Evolutionary conservation across 2,888 invertebrate species (phyloP), one percentile per base, ranked within the genome.

Genomic region (Heliconius aoede): DNA sequence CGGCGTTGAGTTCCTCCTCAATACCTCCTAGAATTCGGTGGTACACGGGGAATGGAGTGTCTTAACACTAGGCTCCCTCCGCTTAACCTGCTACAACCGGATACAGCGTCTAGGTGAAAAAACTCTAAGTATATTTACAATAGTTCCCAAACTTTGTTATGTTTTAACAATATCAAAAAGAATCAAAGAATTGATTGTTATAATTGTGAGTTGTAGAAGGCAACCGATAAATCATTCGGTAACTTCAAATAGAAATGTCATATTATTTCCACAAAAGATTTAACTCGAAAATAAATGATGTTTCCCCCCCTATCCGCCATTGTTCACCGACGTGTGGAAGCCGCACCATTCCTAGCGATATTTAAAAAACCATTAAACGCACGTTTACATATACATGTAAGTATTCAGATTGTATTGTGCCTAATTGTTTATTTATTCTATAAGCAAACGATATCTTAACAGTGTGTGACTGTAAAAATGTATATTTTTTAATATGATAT

Each of bases 231-330:
- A 95, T 95, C 94, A 94, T 87, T 79, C 87, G 88, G 87, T 89
- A 91, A 93, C 94, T 94, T 94, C 93, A 93, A 95, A 95, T 94
- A 94, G 94, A 95, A 94, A 94, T 91, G 94, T 95, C 94, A 95
- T 94, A 94, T 94, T 95, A 95, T 94, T 94, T 92, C 92, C 94
- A 94, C 95, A 94, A 95, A 95, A 95, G 94, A 94, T 95, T 95
- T 94, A 94, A 94, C 94, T 94, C 88, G 93, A 93, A 95, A 94
- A 95, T 95, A 95, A 95, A 95, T 95, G 93, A 94, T 92, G 87
- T 90, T 92, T 92, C 90, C 92, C 90, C 92, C 93, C 90, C 90
- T 89, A 89, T 87, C 88, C 87, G 87, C 88, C 84, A 90, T 94
- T 94, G 93, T 94, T 93, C 92, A 88, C 84, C 87, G 90, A 93